These are phyloP conservation scores for Drosophila guanche DNA, from an alignment of 1,140 invertebrate genomes.

Conservation along the genomic window DNA sequence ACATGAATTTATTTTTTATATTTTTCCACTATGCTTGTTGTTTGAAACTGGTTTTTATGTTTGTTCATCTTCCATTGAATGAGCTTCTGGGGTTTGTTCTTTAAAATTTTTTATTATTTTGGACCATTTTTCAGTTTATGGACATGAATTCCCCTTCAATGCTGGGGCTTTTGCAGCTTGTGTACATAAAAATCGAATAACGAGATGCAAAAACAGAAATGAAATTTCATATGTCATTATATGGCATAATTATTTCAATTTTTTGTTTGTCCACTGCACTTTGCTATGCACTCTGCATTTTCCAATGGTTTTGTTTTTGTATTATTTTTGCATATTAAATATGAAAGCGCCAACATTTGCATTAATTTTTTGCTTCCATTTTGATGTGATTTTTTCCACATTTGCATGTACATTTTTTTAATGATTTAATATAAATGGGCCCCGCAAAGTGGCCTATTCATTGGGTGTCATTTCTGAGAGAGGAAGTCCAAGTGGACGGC, in stretches of 20 bases:
- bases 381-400: conserved; percentile 38
- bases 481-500: conserved; percentile 31
- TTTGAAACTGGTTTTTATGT: neutral
- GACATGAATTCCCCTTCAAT: conserved; percentile 50
- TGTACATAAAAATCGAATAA: conserved; percentile 31
- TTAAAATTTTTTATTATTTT: conserved; percentile 23
- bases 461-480: conserved; percentile 20
- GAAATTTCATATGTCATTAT: conserved; percentile 62
- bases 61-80: conserved; percentile 24
- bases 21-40: conserved; percentile 30
- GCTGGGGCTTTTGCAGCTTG: conserved; percentile 9
- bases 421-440: conserved; percentile 44
- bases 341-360: conserved; percentile 47
- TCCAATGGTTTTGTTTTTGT: conserved; percentile 14
- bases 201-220: conserved; percentile 47
- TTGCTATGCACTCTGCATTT: conserved; percentile 23
- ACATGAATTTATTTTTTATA: conserved; percentile 58
- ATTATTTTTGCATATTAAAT: conserved; percentile 47
- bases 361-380: conserved; percentile 44
- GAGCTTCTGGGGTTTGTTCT: neutral
- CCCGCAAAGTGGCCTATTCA: conserved; percentile 13
- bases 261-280: conserved; percentile 13
- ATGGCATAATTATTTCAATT: conserved; percentile 44
- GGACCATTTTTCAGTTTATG: conserved; percentile 50
- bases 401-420: conserved; percentile 10